A percentile compares a stretch with the other conserved stretches of the same genome.
These are phyloP conservation scores for Hirtodrosophila confusa DNA, from an alignment of 2,888 invertebrate genomes.

Conservation along the genomic window DNA sequence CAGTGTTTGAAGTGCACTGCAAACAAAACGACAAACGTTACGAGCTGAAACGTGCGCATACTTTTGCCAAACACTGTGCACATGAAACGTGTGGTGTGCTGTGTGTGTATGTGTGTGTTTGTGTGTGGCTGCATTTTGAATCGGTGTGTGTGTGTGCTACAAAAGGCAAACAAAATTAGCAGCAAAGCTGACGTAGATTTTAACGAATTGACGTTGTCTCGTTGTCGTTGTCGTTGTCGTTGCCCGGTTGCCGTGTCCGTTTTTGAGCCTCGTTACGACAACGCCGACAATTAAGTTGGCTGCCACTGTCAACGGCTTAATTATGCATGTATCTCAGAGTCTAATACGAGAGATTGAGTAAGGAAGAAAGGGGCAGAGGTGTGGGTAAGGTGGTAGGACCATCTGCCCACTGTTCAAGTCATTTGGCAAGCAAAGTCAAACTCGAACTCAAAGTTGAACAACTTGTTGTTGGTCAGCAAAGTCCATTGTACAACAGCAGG, in stretches of 20 bases:
- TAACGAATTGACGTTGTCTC: conserved; percentile 65
- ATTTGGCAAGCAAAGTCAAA: conserved; percentile 40
- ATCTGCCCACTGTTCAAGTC: conserved; percentile 9
- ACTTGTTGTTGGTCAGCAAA: conserved; percentile 41
- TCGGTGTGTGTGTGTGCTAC: conserved; percentile 26
- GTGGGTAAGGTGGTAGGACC: not conserved
- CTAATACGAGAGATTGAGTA: not conserved
- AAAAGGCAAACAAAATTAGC: conserved; percentile 74
- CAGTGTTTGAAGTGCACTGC: conserved; percentile 73
- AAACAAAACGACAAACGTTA: conserved; percentile 60
- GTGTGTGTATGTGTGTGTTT: conserved; percentile 16
- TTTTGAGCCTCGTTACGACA: conserved; percentile 26
- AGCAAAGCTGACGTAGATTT: conserved; percentile 68
- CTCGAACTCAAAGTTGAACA: conserved; percentile 41
- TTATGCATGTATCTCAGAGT: conserved; percentile 43
- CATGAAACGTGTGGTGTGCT: conserved; percentile 14
- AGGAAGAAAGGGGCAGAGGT: not conserved
- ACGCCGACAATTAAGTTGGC: conserved; percentile 47
- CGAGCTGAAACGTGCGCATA: conserved; percentile 54
- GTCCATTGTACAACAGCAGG: conserved; percentile 31
- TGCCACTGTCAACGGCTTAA: conserved; percentile 48
- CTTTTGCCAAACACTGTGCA: conserved; percentile 59
- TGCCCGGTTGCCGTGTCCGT: conserved; percentile 24
- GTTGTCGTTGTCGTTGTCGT: conserved; percentile 20
- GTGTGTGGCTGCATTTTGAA: conserved; percentile 4